Evolutionary conservation across 1,140 invertebrate genomes (phyloP), one percentile per base, ranked within the genome.

Genomic region (Rhizoglyphus robini): DNA sequence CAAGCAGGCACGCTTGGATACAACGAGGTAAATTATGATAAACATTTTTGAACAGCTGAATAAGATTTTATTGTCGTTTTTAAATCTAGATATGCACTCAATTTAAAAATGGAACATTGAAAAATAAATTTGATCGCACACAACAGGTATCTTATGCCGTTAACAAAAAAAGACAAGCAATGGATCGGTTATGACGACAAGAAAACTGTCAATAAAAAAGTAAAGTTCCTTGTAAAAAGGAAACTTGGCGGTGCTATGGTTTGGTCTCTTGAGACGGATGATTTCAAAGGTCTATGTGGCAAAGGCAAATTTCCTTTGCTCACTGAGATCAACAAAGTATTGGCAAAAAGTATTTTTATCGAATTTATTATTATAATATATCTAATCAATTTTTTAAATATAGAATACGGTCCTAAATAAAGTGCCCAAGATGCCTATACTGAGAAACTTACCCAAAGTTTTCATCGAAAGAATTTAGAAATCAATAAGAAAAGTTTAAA

Each of bases 151-250:
- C 85, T 0, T 88, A 86, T 68, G 79, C 84, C 5, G 80, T 81
- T 54, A 78, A 76, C 27, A n/a, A n/a, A n/a, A n/a, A n/a, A n/a
- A n/a, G 79, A 74, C 0, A 75, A 77, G 4, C 82, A 86, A 70
- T 91, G 87, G 87, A 77, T 88, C 34, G 83, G 85, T 13, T 90
- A 83, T 68, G 88, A 91, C 65, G 79, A 88, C 84, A 81, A 82
- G 75, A 70, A 2, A 74, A 20, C 5, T 31, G 18, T 59, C 4
- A 23, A 31, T n/a, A 67, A 68, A 18, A 60, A 74, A 69, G 67
- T 68, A 18, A 64, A 72, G 15, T 76, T 75, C 67, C 69, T 76
- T 1, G 68, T 71, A 20, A 61, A 70, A 20, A 72, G 73, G 65
- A 71, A 72, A 32, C 69, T 81, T 23, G 77, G 76, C 1, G 79